Evolutionary conservation across 1,140 invertebrate genomes (phyloP).

Genomic region (Drosophila tani): DNA sequence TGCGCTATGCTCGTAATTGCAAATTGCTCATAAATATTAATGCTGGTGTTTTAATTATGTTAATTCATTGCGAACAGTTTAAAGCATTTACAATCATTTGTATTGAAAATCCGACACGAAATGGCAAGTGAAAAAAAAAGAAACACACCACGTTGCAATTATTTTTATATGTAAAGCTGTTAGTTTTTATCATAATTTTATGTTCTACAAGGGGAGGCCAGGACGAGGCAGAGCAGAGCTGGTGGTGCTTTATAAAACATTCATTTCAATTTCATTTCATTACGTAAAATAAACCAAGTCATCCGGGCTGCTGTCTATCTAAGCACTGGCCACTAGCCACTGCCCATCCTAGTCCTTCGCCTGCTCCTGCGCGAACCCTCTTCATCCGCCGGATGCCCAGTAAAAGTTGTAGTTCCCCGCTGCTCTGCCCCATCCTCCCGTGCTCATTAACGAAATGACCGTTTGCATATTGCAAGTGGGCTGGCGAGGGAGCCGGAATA

Average conservation of each 20-base stretch:
- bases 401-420: slow-evolving; percentile 65
- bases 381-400: slow-evolving; percentile 74
- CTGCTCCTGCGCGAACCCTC: slow-evolving; percentile 2
- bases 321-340: slow-evolving; percentile 48
- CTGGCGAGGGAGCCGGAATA: slow-evolving; percentile 27
- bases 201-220: slow-evolving; percentile 23
- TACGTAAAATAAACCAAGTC: slow-evolving; percentile 82
- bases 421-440: slow-evolving; percentile 20
- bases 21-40: slow-evolving; percentile 50
- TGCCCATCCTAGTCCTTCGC: slow-evolving; percentile 13
- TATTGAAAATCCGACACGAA: slow-evolving; percentile 23
- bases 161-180: slow-evolving; percentile 33
- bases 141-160: slow-evolving; percentile 1
- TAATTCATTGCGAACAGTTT: slow-evolving; percentile 36
- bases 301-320: slow-evolving; percentile 67
- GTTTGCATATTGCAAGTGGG: slow-evolving; percentile 75
- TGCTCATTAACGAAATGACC: slow-evolving; percentile 84
- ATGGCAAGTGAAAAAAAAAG: background rate
- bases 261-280: slow-evolving; percentile 84
- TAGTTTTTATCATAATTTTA: slow-evolving; percentile 73
- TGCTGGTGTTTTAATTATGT: slow-evolving; percentile 40
- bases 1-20: slow-evolving; percentile 25
- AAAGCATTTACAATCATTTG: slow-evolving; percentile 38
- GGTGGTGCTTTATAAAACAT: slow-evolving; percentile 77
- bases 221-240: slow-evolving; percentile 4